phyloP scores from a whole-genome alignment of 2,888 invertebrate species.

The Congeria kusceri region DNA sequence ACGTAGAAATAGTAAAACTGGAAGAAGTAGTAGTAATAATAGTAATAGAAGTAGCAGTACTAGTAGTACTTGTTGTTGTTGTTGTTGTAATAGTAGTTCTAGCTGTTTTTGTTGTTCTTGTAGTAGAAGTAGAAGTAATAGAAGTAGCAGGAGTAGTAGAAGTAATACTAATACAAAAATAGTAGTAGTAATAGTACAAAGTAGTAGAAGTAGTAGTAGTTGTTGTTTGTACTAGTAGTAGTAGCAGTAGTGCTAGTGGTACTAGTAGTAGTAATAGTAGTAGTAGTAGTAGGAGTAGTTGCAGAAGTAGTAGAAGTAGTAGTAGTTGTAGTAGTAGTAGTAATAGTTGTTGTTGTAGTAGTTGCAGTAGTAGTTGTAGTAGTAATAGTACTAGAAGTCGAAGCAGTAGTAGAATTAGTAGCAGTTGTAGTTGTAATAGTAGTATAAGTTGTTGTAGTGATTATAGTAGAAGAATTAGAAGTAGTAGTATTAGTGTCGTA shows the following conservation, averaged over 20 bases:
- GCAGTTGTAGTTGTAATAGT: constrained; percentile 1
- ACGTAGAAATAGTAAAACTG: neutral
- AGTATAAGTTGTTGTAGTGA: neutral
- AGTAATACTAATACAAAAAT: neutral
- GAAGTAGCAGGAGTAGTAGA: neutral
- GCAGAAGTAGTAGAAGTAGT: constrained; percentile 4
- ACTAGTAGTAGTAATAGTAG: constrained; percentile 4
- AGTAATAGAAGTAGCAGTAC: neutral
- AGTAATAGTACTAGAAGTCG: neutral
- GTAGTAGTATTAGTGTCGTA: neutral
- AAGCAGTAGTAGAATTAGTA: constrained; percentile 1
- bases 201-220: constrained; percentile 6
- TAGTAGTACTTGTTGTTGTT: neutral
- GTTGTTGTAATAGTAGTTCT: neutral
- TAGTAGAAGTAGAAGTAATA: constrained; percentile 1
- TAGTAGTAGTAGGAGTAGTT: constrained; percentile 3
- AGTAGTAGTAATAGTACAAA: neutral
- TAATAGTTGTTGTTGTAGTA: neutral
- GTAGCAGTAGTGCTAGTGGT: constrained; percentile 1
- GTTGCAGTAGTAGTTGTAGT: neutral
- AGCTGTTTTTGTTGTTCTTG: neutral
- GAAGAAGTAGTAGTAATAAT: neutral
- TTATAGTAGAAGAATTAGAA: neutral
- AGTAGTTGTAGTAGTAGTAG: constrained; percentile 2
- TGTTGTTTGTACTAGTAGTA: neutral